Evolutionary conservation across 2,888 invertebrate genomes (phyloP).

Genomic region (Molorchus minor): DNA sequence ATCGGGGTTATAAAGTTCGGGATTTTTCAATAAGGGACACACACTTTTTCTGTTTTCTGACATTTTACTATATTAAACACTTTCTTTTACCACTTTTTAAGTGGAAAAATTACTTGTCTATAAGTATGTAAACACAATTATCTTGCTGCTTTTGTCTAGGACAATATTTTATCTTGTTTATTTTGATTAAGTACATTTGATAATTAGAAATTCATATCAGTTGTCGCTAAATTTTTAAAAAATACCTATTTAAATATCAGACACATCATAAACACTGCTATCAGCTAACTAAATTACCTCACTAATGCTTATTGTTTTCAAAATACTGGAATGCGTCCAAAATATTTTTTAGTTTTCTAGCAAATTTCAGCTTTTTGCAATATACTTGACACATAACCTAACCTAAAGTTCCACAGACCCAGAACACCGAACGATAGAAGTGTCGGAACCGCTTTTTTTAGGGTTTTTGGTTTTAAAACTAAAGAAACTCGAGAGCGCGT

Average conservation of each 20-base stretch:
- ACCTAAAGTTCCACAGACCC: too few species aligned
- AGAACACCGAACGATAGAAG: too few species aligned
- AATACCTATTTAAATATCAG: too few species aligned
- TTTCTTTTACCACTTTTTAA: not conserved
- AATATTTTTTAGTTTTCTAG: not conserved
- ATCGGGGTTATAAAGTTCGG: conserved; percentile 86
- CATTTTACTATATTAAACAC: conserved; percentile 29
- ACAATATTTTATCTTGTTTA: conserved; percentile 21
- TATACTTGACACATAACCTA: not conserved
- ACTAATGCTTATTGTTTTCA: not conserved
- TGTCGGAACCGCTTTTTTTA: too few species aligned
- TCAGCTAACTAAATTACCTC: too few species aligned
- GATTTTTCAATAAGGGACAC: conserved; percentile 81
- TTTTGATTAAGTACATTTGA: conserved; percentile 18
- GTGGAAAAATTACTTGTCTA: conserved; percentile 2
- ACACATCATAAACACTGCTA: too few species aligned
- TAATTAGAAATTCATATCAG: conserved; percentile 17
- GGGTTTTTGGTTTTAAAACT: too few species aligned
- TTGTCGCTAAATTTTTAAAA: conserved; percentile 4
- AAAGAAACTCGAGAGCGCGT: too few species aligned
- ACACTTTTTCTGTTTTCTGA: conserved; percentile 55
- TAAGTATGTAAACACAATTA: conserved; percentile 16
- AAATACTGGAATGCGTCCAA: not conserved
- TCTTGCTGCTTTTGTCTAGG: conserved; percentile 4
- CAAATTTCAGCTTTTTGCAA: not conserved